Percentiles rank a stretch among this genome's conserved stretches.
phyloP scores from a whole-genome alignment of 2,888 invertebrate species.

The Priocnemis perturbator region DNA sequence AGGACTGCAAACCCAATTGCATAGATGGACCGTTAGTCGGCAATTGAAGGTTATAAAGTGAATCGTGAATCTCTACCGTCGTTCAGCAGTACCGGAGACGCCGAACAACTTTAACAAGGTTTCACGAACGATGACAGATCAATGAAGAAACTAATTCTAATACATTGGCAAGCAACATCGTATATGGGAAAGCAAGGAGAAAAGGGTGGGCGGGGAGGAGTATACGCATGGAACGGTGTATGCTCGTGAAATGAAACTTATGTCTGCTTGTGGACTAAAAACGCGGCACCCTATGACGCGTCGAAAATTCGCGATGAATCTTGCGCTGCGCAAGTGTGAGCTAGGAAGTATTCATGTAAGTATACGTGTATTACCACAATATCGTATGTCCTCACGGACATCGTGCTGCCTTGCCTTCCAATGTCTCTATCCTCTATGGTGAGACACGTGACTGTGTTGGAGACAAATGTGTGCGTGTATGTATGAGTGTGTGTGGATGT shows the following conservation, averaged over 20 bases:
- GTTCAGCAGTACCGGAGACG: not conserved
- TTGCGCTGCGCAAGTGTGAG: constrained; percentile 14
- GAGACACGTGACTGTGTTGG: too few relatives aligned
- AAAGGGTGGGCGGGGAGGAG: constrained; percentile 28
- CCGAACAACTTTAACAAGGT: not conserved
- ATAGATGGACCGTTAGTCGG: too few relatives aligned
- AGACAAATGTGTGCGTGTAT: too few relatives aligned
- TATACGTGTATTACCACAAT: too few relatives aligned
- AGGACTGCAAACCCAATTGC: too few relatives aligned
- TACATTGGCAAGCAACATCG: constrained; percentile 2
- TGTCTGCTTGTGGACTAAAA: constrained; percentile 71
- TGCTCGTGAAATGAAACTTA: constrained; percentile 50
- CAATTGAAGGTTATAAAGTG: too few relatives aligned
- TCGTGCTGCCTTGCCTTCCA: not conserved
- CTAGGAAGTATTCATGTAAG: constrained; percentile 28
- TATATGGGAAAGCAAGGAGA: not conserved
- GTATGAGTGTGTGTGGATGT: too few relatives aligned
- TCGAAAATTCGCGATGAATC: constrained; percentile 35
- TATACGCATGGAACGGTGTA: constrained; percentile 28
- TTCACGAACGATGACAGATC: not conserved
- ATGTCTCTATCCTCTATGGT: too few relatives aligned
- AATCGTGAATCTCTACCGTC: too few relatives aligned
- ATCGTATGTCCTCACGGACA: not conserved
- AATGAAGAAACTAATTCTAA: constrained; percentile 6
- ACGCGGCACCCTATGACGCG: constrained; percentile 54